Evolutionary conservation across 1,140 invertebrate genomes (phyloP).

Genomic region (Bombus confusus): DNA sequence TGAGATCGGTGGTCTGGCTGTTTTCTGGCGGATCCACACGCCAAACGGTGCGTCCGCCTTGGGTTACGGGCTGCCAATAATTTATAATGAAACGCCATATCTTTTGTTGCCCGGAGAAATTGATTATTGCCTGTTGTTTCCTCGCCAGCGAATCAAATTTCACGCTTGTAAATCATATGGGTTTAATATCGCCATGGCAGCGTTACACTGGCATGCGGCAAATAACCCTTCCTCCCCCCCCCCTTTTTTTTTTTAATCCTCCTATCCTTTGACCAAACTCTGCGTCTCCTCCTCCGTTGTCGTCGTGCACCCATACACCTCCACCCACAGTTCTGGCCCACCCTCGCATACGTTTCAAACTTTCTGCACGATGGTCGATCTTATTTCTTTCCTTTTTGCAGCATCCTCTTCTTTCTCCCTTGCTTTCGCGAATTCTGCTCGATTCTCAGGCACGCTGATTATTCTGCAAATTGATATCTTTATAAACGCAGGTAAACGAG

Average conservation of each 20-base stretch:
- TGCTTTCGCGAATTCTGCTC: no score
- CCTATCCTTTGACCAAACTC: conserved; percentile 25
- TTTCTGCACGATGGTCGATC: no score
- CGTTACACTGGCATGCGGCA: conserved; percentile 49
- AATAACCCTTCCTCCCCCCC: conserved; percentile 33
- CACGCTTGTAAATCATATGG: conserved; percentile 69
- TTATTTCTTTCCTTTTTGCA: no score
- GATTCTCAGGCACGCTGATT: no score
- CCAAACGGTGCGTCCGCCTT: background rate
- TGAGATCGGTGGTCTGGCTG: background rate
- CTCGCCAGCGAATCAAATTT: conserved; percentile 68
- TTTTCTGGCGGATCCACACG: conserved; percentile 15
- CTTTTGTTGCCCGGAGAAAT: conserved; percentile 62
- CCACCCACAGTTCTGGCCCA: background rate
- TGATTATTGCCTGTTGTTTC: conserved; percentile 68
- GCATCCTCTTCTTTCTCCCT: no score
- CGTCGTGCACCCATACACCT: background rate
- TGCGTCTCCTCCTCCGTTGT: background rate
- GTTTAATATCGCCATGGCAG: conserved; percentile 65
- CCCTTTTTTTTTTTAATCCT: conserved; percentile 18
- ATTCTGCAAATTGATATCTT: no score
- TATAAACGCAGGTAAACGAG: no score
- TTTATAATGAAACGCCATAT: conserved; percentile 57
- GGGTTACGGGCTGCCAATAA: conserved; percentile 54
- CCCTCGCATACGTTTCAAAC: background rate